Conservation (phyloP, 2,888 invertebrate genomes). For the Peribatodes rhomboidaria region DNA sequence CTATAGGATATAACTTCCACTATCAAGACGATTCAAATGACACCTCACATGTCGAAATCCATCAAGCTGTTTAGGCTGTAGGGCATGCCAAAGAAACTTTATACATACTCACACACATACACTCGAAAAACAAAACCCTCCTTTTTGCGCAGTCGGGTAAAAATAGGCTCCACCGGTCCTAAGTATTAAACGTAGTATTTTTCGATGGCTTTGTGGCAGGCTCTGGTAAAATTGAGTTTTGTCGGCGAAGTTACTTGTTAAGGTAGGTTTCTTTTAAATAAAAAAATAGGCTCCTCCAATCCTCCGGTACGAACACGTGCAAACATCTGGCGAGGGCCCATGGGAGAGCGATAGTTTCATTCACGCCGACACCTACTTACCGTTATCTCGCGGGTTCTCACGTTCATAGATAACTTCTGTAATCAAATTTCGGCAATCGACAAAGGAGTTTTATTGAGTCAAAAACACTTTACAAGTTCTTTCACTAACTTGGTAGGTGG, state of each 20-base stretch:
- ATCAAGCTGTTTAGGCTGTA: too few species aligned
- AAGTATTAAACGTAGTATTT: too few species aligned
- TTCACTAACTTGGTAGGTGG: background rate
- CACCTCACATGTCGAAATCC: too few species aligned
- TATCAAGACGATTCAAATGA: too few species aligned
- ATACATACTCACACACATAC: too few species aligned
- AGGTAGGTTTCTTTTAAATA: background rate
- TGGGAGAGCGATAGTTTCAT: slow-evolving; percentile 62
- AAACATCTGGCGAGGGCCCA: slow-evolving; percentile 61
- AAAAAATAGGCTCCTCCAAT: slow-evolving; percentile 18
- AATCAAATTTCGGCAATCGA: slow-evolving; percentile 1
- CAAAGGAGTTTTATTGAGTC: background rate
- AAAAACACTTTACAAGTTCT: background rate
- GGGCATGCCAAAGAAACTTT: too few species aligned
- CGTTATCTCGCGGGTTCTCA: slow-evolving; percentile 68
- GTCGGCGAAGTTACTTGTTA: background rate
- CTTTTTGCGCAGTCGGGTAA: too few species aligned
- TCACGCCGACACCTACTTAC: slow-evolving; percentile 63
- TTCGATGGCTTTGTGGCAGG: too few species aligned
- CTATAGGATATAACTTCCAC: too few species aligned
- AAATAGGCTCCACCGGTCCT: too few species aligned
- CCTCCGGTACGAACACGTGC: slow-evolving; percentile 23
- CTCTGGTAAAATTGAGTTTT: too few species aligned
- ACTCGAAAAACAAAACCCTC: too few species aligned
- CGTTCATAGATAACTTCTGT: slow-evolving; percentile 50